Evolutionary conservation across 2,888 invertebrate genomes (phyloP), one percentile per base, ranked within the genome.

Genomic region (Halocaridina rubra): DNA sequence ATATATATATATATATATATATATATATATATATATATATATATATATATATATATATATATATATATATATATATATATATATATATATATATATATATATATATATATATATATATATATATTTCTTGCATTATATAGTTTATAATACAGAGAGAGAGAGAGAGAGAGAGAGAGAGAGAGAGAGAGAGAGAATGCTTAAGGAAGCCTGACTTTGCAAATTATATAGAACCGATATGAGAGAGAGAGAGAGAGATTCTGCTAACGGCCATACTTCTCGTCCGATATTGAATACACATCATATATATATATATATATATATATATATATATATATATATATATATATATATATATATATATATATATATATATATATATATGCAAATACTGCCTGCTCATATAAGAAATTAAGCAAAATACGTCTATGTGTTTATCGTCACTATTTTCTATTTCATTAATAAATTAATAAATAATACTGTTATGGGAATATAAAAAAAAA

Each of bases 1-100:
- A 76, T 59, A 76, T 76, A 76, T 76, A 76, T 76, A 76, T 76
- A 76, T 76, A 76, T 76, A 76, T 76, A 76, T 76, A 76, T 57
- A 76, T 59, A 76, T 59, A 59, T 59, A 76, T 76, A 76, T 59
- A 76, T 76, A 76, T 57, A 76, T 76, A 59, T 29, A 57, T 57
- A 27, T 76, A 76, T 57, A 76, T 27, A 76, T 57, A 76, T 57
- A 76, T 59, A 39, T 74, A 74, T 74, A 74, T 39, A 74, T 74
- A 74, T 46, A 74, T 22, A 74, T 22, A 72, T 7, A 72, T 7
- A 75, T 13, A 75, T 24, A 57, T 74, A 75, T 22, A 75, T 75
- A 57, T 24, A 75, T 46, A 72, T 33, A 72, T 33, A 72, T 32
- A 24, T 32, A 46, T 29, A 24, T 75, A 72, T 32, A 30, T 32